Evolutionary conservation across 2,888 invertebrate genomes (phyloP).

Genomic region (Unio delphinus): DNA sequence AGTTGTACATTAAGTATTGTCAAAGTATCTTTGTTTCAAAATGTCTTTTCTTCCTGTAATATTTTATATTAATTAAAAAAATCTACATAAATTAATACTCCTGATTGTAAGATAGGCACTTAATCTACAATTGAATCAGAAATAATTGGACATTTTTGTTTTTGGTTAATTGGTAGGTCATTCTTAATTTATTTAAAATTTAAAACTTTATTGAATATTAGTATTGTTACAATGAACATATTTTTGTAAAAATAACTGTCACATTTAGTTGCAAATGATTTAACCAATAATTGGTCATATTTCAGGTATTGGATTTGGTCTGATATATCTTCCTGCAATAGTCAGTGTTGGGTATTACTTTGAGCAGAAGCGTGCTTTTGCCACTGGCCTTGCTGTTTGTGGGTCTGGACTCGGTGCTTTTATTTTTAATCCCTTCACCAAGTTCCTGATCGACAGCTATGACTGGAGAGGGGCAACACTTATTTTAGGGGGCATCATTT

Average conservation of each 20-base stretch:
- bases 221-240: too few relatives aligned
- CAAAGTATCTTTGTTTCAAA: too few relatives aligned
- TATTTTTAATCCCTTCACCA: slow-evolving; percentile 81
- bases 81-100: too few relatives aligned
- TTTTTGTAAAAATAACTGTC: too few relatives aligned
- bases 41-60: too few relatives aligned
- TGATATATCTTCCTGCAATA: slow-evolving; percentile 98
- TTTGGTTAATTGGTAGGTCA: not conserved
- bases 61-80: too few relatives aligned
- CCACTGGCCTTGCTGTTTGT: slow-evolving; percentile 95
- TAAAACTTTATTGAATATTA: too few relatives aligned
- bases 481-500: slow-evolving; percentile 85
- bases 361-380: slow-evolving; percentile 92
- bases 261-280: not conserved
- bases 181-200: too few relatives aligned
- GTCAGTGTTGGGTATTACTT: slow-evolving; percentile 98
- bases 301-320: slow-evolving; percentile 91
- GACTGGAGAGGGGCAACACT: slow-evolving; percentile 92
- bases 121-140: too few relatives aligned
- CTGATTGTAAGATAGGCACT: too few relatives aligned
- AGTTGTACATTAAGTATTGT: too few relatives aligned
- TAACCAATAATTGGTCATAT: slow-evolving; percentile 13
- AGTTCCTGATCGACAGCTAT: slow-evolving; percentile 78
- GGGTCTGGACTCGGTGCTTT: slow-evolving; percentile 97
- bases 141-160: not conserved